Evolutionary conservation across 1,140 invertebrate genomes (phyloP), one percentile per base, ranked within the genome.

Genomic region (Drosophila serrata): DNA sequence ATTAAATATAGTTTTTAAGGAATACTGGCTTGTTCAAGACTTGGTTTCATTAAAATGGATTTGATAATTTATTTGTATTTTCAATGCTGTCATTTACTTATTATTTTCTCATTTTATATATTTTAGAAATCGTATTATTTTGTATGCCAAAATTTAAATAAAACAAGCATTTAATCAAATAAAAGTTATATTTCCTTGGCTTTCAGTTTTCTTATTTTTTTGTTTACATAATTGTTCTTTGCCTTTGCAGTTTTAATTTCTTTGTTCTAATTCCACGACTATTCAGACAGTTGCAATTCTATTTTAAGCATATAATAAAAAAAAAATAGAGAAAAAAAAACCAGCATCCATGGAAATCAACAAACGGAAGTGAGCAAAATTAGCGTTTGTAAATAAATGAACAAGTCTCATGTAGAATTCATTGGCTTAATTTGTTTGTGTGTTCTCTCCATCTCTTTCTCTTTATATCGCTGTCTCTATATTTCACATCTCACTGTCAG

Each of bases 321-420:
- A 37, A 11, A 39, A 13, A 42, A n/a, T n/a, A 4, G 11, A 9
- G 13, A 27, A 27, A 2, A 24, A 12, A 15, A 42, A 29, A 13
- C 8, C 29, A 39, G 29, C 17, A 51, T 53, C 19, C 53, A 78
- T 72, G 37, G 27, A 60, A 69, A 70, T 70, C 40, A 60, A n/a
- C 67, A 80, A 85, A 59, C 70, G 81, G 81, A 85, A 85, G 58
- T 55, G 48, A 31, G 48, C 22, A 35, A 77, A 85, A 76, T 78
- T 60, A 79, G 60, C 64, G 45, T 55, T 72, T 75, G 42, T 82
- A 60, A 63, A 70, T 70, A 58, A 77, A 81, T 77, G 39, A 81
- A 55, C 40, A 43, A 59, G 19, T 51, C 51, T 56, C 63, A 70
- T 79, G 42, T 42, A 74, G 48, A 79, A 87, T 86, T 46, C 78